phyloP scores from a whole-genome alignment of 2,113 vertebrate genomes.

The Fukomys damarensis region DNA sequence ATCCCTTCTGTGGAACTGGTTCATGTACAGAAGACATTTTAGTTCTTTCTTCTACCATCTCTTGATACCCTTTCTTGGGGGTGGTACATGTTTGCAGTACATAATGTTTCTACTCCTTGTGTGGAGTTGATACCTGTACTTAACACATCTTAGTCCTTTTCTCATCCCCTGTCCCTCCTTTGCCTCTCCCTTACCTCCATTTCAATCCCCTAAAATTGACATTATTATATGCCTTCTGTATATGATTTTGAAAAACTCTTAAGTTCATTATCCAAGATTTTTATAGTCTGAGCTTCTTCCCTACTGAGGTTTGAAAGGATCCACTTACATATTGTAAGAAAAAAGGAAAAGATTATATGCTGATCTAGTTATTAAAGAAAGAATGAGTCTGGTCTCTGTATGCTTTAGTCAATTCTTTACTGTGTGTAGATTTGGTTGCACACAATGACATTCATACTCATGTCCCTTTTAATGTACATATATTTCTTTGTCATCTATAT shows the following conservation, averaged over 20 bases:
- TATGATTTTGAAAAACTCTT: background rate
- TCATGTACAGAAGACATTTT: background rate
- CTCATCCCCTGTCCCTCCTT: background rate
- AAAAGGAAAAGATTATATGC: background rate
- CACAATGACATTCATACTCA: background rate
- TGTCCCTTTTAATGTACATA: background rate
- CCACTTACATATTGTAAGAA: background rate
- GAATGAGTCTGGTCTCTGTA: background rate
- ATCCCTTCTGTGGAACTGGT: background rate
- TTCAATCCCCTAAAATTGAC: background rate
- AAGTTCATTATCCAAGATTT: background rate
- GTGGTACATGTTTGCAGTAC: background rate
- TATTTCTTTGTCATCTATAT: background rate
- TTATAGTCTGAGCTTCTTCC: background rate
- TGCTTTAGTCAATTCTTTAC: background rate
- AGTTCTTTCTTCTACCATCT: background rate
- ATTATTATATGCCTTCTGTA: background rate
- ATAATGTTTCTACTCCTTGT: background rate
- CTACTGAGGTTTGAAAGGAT: background rate
- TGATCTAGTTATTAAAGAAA: background rate
- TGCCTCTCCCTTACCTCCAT: background rate
- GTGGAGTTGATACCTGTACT: background rate
- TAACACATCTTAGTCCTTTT: background rate
- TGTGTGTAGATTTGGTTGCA: background rate
- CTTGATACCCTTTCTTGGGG: background rate